phyloP scores from a whole-genome alignment of 2,797 vertebrate genomes.

The Clamator glandarius region DNA sequence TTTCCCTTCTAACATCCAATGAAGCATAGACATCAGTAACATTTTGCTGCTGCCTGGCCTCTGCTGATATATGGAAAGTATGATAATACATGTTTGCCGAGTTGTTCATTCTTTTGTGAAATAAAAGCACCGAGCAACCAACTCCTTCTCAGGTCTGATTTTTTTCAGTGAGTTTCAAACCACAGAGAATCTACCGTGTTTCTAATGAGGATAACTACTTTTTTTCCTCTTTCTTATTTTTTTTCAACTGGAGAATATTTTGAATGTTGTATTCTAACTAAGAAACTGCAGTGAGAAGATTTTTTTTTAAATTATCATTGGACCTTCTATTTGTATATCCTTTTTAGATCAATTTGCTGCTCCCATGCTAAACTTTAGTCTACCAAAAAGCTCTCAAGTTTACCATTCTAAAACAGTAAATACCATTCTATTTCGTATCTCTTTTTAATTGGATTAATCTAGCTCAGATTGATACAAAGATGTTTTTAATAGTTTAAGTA shows the following conservation, averaged over 20 bases:
- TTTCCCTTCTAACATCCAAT: background rate
- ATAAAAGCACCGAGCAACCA: constrained; percentile 58
- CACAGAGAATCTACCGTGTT: background rate
- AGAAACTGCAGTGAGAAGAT: background rate
- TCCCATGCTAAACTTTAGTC: background rate
- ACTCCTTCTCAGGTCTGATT: background rate
- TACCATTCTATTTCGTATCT: background rate
- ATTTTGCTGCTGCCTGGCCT: constrained; percentile 31
- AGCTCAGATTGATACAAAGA: background rate
- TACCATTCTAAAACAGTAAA: background rate
- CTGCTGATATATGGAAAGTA: constrained; percentile 35
- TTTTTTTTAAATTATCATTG: background rate
- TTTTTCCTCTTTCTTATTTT: too few species aligned
- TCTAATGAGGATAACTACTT: background rate
- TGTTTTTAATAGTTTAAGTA: background rate
- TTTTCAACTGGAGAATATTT: background rate
- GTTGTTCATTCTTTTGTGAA: constrained; percentile 52
- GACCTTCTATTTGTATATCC: background rate
- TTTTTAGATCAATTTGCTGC: background rate
- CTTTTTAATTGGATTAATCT: background rate
- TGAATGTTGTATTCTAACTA: background rate
- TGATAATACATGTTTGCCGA: background rate
- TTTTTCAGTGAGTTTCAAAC: background rate
- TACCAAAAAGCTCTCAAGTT: background rate
- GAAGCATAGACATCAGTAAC: constrained; percentile 27